Base-by-base conservation (phyloP, 1,140 invertebrate genomes). In the Bombus huntii region DNA sequence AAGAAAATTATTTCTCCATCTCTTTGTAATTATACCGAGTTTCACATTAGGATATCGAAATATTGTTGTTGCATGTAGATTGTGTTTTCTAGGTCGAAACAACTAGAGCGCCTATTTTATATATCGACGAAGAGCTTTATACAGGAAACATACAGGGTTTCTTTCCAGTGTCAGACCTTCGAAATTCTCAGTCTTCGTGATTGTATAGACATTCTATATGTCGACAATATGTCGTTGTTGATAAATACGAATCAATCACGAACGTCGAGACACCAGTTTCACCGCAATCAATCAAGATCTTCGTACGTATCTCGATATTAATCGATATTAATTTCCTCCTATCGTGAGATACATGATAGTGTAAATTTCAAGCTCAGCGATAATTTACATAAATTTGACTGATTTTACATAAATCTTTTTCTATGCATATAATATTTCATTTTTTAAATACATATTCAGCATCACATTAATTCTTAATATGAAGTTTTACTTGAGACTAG, bases 201-300 rank as follows among this genome's bases (percentile, higher is more conserved):
- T 3, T 18, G 10, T n/a, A 72, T 12, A 5, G 13, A 10, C 6
- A 53, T 22, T 42, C 28, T 4, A 34, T 39, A 71, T 37, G 34
- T 47, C 74, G 75, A 66, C 18, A 59, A 53, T 34, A 13, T 31
- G 39, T 65, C 39, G 39, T 47, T 15, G 25, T 72, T 28, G 18
- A 74, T 42, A 59, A 73, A 34, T 15, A 59, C 10, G 53, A 72
- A 80, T 85, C 83, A 72, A 66, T 73, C 42, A 81, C 18, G 31
- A 57, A 72, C 42, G 76, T 80, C 83, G 28, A 47, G 62, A 31
- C n/a, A n/a, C 34, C 22, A n/a, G 0, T 6, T 39, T 13, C 31
- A n/a, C 13, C 22, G 28, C 3, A 22, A 74, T 81, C 71, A 81
- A 85, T 85, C 83, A 73, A 65, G 44, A 81, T 85, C 28, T 68